Conservation (phyloP, 1,140 invertebrate species). For the Elymnias hypermnestra region DNA sequence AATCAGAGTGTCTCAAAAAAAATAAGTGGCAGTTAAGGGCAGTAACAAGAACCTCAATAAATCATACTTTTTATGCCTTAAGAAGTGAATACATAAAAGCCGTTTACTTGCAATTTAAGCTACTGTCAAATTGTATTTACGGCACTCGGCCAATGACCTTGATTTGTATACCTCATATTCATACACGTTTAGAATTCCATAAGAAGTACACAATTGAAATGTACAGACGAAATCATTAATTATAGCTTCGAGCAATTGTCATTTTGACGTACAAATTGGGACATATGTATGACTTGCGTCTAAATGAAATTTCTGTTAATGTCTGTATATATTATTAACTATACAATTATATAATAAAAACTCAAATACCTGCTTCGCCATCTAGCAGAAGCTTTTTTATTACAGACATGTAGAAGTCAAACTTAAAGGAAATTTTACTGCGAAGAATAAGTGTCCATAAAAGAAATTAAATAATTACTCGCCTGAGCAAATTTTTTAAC, state of each 20-base stretch:
- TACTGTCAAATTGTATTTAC: constrained; percentile 4
- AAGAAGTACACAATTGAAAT: constrained; percentile 7
- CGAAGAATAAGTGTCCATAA: too few species aligned
- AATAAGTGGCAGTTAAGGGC: constrained; percentile 24
- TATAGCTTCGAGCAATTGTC: constrained; percentile 11
- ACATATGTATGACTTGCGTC: too few species aligned
- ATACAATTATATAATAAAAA: too few species aligned
- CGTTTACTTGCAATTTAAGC: constrained; percentile 36
- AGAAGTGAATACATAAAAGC: constrained; percentile 22
- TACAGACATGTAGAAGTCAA: too few species aligned
- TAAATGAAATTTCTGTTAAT: too few species aligned
- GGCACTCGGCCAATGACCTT: constrained; percentile 1
- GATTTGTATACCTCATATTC: not conserved
- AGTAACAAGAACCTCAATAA: constrained; percentile 44
- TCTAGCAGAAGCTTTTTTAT: too few species aligned
- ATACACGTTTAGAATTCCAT: not conserved
- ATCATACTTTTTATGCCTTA: constrained; percentile 35
- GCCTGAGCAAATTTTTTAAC: too few species aligned
- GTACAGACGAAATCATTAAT: constrained; percentile 20
- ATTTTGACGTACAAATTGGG: constrained; percentile 19
- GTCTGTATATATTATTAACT: too few species aligned
- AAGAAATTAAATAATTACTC: too few species aligned
- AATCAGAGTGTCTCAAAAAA: constrained; percentile 21
- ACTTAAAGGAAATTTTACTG: too few species aligned
- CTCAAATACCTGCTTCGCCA: too few species aligned